These are phyloP conservation scores for Ochropleura leucogaster DNA, from an alignment of 2,888 invertebrate species.

Conservation along the genomic window DNA sequence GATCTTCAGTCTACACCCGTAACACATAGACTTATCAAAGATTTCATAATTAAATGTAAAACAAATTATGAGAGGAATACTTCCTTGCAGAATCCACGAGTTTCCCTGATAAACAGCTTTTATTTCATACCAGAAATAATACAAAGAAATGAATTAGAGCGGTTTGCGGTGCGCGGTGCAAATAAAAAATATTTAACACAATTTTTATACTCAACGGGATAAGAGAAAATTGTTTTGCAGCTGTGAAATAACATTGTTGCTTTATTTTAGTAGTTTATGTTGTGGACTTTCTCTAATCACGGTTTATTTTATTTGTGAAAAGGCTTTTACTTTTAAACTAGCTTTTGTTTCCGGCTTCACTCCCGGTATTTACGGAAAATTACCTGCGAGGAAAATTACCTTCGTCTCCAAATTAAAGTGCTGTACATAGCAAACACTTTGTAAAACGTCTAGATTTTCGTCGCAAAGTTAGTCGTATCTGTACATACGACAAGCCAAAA, in stretches of 20 bases:
- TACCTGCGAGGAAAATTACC: no score
- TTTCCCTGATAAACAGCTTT: background rate
- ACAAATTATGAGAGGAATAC: background rate
- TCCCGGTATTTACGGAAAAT: no score
- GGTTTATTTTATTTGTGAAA: constrained; percentile 32
- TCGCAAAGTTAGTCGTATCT: no score
- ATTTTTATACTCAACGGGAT: constrained; percentile 51
- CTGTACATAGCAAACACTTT: no score
- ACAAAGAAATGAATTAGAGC: constrained; percentile 46
- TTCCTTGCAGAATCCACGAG: background rate
- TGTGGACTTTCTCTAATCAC: constrained; percentile 38
- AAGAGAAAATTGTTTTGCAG: constrained; percentile 52
- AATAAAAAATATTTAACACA: constrained; percentile 36
- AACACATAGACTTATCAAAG: background rate
- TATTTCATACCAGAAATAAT: constrained; percentile 21
- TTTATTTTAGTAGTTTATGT: constrained; percentile 35
- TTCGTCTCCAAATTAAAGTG: no score
- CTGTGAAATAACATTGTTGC: constrained; percentile 39
- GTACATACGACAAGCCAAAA: no score
- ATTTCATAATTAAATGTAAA: background rate
- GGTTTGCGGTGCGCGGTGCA: constrained; percentile 32
- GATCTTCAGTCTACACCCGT: background rate
- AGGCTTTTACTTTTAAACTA: background rate
- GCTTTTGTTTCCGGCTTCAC: no score
- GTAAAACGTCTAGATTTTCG: no score